phyloP scores from a whole-genome alignment of 2,113 vertebrate genomes.

The Rhabdomys dilectus region DNA sequence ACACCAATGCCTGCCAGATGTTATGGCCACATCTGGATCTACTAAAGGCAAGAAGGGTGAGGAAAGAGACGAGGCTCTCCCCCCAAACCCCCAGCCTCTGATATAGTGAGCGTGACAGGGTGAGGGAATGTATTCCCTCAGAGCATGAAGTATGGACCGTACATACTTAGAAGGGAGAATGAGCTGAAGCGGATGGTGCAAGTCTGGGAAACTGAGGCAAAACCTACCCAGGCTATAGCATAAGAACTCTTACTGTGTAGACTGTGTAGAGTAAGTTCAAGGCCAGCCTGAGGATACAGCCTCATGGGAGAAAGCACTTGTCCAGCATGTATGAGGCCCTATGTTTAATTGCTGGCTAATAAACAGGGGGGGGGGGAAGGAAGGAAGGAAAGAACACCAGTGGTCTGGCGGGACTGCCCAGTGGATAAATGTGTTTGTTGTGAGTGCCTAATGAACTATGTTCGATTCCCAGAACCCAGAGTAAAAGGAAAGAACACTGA shows the following conservation, averaged over 20 bases:
- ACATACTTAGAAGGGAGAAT: neutral
- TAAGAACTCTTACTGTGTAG: too few relatives aligned
- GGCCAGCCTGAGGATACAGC: neutral
- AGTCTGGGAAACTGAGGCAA: neutral
- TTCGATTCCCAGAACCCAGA: neutral
- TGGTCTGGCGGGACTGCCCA: neutral
- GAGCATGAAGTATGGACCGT: neutral
- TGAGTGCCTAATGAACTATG: neutral
- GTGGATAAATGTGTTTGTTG: neutral
- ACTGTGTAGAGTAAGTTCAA: neutral
- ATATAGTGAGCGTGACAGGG: neutral
- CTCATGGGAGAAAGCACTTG: neutral
- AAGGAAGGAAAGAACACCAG: too few relatives aligned
- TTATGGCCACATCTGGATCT: conserved; percentile 32
- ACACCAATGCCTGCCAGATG: conserved; percentile 35
- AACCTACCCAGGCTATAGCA: too few relatives aligned
- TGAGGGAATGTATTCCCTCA: neutral
- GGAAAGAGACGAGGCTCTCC: neutral
- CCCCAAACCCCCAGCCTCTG: neutral
- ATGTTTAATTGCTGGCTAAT: neutral
- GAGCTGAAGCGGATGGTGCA: neutral
- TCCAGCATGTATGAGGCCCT: neutral
- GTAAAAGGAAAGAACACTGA: neutral
- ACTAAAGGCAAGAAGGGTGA: neutral
- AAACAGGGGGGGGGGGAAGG: neutral